Percentiles rank a stretch among this genome's conserved stretches.
These are phyloP conservation scores for Amphipoea oculea DNA, from an alignment of 2,888 invertebrate genomes.

Conservation along the genomic window DNA sequence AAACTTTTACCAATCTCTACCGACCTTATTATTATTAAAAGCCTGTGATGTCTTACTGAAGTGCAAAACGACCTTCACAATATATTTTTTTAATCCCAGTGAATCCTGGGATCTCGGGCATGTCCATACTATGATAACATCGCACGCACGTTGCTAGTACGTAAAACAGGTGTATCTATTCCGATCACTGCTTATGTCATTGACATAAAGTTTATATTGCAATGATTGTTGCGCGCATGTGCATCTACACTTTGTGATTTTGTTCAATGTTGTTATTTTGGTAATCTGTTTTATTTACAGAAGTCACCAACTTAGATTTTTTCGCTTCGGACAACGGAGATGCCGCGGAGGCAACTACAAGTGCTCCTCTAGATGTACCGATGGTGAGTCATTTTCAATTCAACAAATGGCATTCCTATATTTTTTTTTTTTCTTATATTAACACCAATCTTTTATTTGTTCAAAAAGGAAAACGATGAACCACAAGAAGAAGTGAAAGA, in stretches of 20 bases:
- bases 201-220: not conserved
- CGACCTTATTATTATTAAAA: not conserved
- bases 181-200: not conserved
- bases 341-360: constrained; percentile 51
- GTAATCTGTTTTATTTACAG: constrained; percentile 24
- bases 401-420: not conserved
- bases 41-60: not conserved
- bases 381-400: constrained; percentile 32
- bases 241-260: not conserved
- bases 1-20: not conserved
- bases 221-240: not conserved
- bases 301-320: constrained; percentile 36
- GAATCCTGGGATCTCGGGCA: too few relatives aligned
- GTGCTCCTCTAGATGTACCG: constrained; percentile 43
- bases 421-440: not conserved
- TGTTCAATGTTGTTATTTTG: not conserved
- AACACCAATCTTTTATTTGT: constrained; percentile 27
- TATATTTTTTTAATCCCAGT: not conserved
- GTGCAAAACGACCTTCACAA: not conserved
- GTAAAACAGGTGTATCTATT: not conserved
- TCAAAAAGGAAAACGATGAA: constrained; percentile 41
- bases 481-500: constrained; percentile 43
- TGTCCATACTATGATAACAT: not conserved
- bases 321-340: constrained; percentile 43
- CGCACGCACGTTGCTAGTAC: not conserved